Evolutionary conservation across 2,888 invertebrate species (phyloP), one percentile per base, ranked within the genome.

Genomic region (Syritta pipiens): DNA sequence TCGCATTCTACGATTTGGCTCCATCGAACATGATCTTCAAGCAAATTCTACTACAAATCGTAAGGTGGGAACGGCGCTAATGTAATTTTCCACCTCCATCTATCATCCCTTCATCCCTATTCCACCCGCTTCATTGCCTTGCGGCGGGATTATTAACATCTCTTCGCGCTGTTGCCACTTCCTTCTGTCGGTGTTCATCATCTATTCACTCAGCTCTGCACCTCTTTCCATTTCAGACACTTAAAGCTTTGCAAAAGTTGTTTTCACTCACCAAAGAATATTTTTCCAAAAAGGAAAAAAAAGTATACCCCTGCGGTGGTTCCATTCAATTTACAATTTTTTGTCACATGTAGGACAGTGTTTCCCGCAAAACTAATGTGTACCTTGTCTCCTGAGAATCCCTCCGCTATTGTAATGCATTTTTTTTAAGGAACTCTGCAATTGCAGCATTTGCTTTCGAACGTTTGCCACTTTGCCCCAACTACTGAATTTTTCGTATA

Each of bases 401-500:
- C 4, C 14, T 17, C 19, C 19, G 17, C 37, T 14, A 37, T 37
- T 37, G 7, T n/a, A 9, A 9, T 9, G 17, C 17, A 37, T 9
- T 3, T 7, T 9, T 17, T 17, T 37, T 4, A 6, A 7, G 9
- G 17, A 7, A 20, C 20, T 35, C n/a, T 7, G 3, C 26, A 19
- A 10, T 24, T 20, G 7, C 57, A n/a, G n/a, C n/a, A n/a, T n/a
- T n/a, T n/a, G n/a, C 20, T 12, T 59, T 22, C 0, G 20, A 37
- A 12, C 49, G 30, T 51, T 49, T 49, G 40, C 28, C 62, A 51
- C 49, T 63, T 30, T 17, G 30, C 32, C 6, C 17, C 26, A 51
- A 63, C 49, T 30, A 42, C 19, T 0, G 6, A 22, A 53, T 44
- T 53, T 42, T 65, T 5, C 42, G n/a, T n/a, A 53, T 65, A 53